Evolutionary conservation across 2,797 vertebrate genomes (phyloP).

Genomic region (Hemibagrus guttatus): DNA sequence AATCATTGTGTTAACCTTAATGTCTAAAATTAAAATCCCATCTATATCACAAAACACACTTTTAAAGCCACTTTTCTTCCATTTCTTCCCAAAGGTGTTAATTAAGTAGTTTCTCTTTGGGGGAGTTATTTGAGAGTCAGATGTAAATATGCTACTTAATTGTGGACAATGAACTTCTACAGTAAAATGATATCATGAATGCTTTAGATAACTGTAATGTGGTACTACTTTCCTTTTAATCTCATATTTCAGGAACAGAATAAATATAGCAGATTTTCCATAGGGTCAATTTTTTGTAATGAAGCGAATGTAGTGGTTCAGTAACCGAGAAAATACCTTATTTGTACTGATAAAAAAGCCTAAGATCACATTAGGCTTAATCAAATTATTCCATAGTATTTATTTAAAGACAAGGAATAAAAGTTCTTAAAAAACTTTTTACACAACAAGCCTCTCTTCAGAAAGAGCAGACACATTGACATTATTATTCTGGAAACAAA

Average conservation of each 20-base stretch:
- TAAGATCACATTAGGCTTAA: not conserved
- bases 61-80: not conserved
- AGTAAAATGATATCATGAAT: not conserved
- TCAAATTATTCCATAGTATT: not conserved
- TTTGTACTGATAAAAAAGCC: not conserved
- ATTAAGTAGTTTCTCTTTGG: not conserved
- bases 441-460: not conserved
- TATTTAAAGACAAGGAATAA: not conserved
- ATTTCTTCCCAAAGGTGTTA: slow-evolving; percentile 4
- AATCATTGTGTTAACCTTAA: not conserved
- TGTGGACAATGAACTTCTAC: not conserved
- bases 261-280: not conserved
- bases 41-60: not conserved
- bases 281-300: not conserved
- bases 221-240: no score
- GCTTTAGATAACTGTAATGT: not conserved
- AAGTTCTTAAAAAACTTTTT: no score
- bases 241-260: not conserved
- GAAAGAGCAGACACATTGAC: not conserved
- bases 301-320: not conserved
- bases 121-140: not conserved
- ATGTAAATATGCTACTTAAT: not conserved
- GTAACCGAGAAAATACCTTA: not conserved
- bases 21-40: not conserved
- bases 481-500: not conserved